Evolutionary conservation across 2,797 vertebrate genomes (phyloP).

Genomic region (Coreius guichenoti): DNA sequence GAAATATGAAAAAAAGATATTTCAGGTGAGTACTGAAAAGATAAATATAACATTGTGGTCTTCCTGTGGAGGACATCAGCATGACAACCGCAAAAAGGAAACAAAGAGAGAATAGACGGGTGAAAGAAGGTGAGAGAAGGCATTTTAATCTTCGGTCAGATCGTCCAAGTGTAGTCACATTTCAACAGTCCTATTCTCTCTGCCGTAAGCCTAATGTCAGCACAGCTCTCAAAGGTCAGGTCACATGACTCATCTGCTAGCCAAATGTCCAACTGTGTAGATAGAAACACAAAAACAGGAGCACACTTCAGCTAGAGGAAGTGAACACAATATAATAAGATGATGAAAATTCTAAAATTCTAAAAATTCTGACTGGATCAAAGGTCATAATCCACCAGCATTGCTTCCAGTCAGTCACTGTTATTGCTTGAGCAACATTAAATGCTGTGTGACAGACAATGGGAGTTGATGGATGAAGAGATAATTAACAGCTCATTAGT

Average conservation of each 20-base stretch:
- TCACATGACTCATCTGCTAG: conserved; percentile 42
- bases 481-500: conserved; percentile 56
- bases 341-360: not conserved
- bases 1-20: not conserved
- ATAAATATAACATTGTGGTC: not conserved
- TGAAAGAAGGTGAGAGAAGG: not conserved
- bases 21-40: not conserved
- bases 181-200: conserved; percentile 31
- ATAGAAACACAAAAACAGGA: conserved; percentile 37
- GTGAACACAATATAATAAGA: conserved; percentile 13
- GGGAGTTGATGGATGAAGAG: conserved; percentile 50
- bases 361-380: not conserved
- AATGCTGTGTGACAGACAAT: conserved; percentile 47
- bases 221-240: conserved; percentile 47
- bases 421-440: conserved; percentile 32
- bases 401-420: conserved; percentile 16
- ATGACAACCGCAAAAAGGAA: not conserved
- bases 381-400: conserved; percentile 12
- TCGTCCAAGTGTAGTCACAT: conserved; percentile 28
- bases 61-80: not conserved
- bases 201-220: conserved; percentile 26
- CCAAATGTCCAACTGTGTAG: conserved; percentile 34
- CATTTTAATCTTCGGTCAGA: conserved; percentile 15
- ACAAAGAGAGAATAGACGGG: not conserved
- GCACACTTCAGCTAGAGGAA: conserved; percentile 9